Conservation (phyloP, 2,113 vertebrate species). For the Lepisosteus oculatus region DNA sequence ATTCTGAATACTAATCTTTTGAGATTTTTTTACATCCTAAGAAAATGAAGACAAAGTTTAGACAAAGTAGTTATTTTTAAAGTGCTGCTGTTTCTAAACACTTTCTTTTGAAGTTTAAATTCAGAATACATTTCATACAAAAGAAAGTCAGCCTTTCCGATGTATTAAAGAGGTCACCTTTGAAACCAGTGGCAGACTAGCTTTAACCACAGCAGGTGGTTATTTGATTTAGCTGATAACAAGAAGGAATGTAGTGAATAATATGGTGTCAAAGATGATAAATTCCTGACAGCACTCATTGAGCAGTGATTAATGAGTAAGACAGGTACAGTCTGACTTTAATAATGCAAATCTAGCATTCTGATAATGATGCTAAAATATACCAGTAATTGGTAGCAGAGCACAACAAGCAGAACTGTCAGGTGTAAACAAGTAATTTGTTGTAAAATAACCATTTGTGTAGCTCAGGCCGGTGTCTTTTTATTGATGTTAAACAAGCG, state of each 20-base stretch:
- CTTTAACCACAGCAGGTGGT: slow-evolving; percentile 65
- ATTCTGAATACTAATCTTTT: no score
- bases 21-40: background rate
- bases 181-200: slow-evolving; percentile 45
- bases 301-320: slow-evolving; percentile 79
- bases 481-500: background rate
- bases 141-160: slow-evolving; percentile 1
- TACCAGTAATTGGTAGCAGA: slow-evolving; percentile 50
- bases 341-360: slow-evolving; percentile 65
- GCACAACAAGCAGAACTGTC: slow-evolving; percentile 31
- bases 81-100: background rate
- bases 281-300: slow-evolving; percentile 72
- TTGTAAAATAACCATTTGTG: slow-evolving; percentile 15
- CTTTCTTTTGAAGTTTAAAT: background rate
- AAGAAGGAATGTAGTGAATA: slow-evolving; percentile 61
- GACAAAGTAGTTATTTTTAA: background rate
- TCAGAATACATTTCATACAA: background rate
- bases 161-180: slow-evolving; percentile 54
- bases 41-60: slow-evolving; percentile 7
- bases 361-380: slow-evolving; percentile 58
- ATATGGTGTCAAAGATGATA: slow-evolving; percentile 72
- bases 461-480: slow-evolving; percentile 4
- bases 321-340: slow-evolving; percentile 55
- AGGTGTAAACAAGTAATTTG: slow-evolving; percentile 23
- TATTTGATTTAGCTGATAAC: slow-evolving; percentile 72